Evolutionary conservation across 2,888 invertebrate genomes (phyloP).

Genomic region (Himalopsyche japonica): DNA sequence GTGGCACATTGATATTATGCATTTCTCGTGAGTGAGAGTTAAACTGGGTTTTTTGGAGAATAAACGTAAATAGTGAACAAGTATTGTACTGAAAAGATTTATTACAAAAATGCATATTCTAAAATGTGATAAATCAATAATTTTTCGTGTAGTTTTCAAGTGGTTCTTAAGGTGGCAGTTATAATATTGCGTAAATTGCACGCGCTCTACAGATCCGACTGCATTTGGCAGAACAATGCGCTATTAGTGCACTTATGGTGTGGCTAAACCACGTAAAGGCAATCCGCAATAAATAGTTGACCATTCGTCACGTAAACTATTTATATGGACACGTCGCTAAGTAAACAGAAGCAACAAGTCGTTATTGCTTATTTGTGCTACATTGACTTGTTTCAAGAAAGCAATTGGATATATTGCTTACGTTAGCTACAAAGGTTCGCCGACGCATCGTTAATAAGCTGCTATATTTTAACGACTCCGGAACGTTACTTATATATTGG

Average conservation of each 20-base stretch:
- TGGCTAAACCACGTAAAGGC: background rate
- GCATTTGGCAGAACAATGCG: constrained; percentile 21
- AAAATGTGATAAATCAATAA: no score
- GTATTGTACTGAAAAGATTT: no score
- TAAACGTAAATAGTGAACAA: no score
- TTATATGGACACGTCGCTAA: background rate
- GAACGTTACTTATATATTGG: no score
- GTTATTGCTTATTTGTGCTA: background rate
- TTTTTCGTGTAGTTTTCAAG: background rate
- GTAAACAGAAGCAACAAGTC: background rate
- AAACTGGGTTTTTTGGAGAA: no score
- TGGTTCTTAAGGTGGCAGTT: background rate
- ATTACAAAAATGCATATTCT: no score
- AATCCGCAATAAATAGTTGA: background rate
- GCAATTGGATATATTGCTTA: background rate
- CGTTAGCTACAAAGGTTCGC: background rate
- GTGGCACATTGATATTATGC: no score
- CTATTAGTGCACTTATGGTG: constrained; percentile 14
- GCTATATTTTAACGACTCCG: no score
- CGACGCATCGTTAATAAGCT: background rate
- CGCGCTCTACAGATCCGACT: background rate
- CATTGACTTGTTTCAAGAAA: background rate
- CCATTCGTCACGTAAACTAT: background rate
- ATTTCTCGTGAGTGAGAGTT: no score
- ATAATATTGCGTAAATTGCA: background rate